A percentile compares a stretch with the other conserved stretches of the same genome.
These are phyloP conservation scores for Helicoverpa assulta DNA, from an alignment of 2,888 invertebrate species.

Conservation along the genomic window DNA sequence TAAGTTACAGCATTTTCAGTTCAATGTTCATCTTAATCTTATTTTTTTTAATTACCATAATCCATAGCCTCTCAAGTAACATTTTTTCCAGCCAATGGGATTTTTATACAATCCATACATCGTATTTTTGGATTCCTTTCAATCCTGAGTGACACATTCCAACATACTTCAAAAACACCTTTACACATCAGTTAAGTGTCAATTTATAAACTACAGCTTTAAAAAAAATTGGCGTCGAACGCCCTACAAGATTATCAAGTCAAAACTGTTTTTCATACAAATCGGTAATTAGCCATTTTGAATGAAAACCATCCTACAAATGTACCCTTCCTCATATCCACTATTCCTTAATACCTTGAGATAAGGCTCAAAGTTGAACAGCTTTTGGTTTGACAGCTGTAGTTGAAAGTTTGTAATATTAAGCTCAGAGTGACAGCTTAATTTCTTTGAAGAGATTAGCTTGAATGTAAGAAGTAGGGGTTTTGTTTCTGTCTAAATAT, in stretches of 20 bases:
- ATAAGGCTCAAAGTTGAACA: slow-evolving; percentile 23
- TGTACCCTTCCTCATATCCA: not conserved
- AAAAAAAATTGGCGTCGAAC: slow-evolving; percentile 42
- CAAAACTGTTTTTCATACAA: slow-evolving; percentile 38
- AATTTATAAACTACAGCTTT: slow-evolving; percentile 1
- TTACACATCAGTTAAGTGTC: slow-evolving; percentile 25
- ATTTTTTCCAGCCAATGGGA: no score
- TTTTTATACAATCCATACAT: no score
- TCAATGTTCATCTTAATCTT: no score
- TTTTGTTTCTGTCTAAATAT: slow-evolving; percentile 28
- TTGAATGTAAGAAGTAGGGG: slow-evolving; percentile 29
- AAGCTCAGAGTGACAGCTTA: slow-evolving; percentile 36
- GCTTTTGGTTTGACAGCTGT: not conserved
- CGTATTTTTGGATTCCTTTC: no score
- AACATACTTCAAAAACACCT: slow-evolving; percentile 13
- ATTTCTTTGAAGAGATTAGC: slow-evolving; percentile 46
- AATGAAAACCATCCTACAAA: slow-evolving; percentile 7
- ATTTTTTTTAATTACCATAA: no score
- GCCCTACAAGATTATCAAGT: slow-evolving; percentile 32
- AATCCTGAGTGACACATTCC: slow-evolving; percentile 10
- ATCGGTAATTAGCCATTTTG: slow-evolving; percentile 52
- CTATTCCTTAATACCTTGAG: not conserved
- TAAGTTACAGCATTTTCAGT: no score
- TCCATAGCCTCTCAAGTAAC: no score
- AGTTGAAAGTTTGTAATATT: not conserved